Base-by-base conservation (phyloP, 2,888 invertebrate species). In the Aleiodes testaceus region DNA sequence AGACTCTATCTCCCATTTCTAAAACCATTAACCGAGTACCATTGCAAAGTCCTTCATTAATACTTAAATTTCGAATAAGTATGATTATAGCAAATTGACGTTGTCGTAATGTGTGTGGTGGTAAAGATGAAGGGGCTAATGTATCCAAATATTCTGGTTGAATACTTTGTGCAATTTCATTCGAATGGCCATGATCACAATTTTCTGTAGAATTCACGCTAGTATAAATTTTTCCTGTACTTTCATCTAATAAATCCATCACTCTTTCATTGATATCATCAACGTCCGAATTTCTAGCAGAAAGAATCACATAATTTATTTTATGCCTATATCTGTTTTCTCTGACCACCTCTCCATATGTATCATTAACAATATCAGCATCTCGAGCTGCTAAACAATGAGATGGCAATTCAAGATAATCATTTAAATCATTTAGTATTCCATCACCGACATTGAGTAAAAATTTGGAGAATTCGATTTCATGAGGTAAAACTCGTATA, bases 141-240 rank as follows among this genome's bases (percentile, higher is more conserved):
- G 55, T 55, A 55, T 55, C 30, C 5, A 55, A 55, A 30, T 72
- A 70, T 59, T 66, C 70, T 49, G 70, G 55, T 20, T 65, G 16
- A 11, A 66, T 1, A 55, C n/a, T 26, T 44, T n/a, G 22, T 1
- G 5, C 42, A 9, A 59, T n/a, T 26, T 70, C 22, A 9, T 20
- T 20, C 26, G 5, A 26, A 26, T 26, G 26, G 16, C 12, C 44
- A 44, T 20, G 5, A 12, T 70, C 45, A 14, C 42, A 49, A 26
- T 72, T 69, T 14, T 72, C 69, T 11, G 47, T 36, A 44, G 6
- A 69, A 63, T 72, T 30, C n/a, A 55, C 30, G 11, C 55, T 55
- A 3, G 64, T 72, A 52, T 69, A 72, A 1, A 70, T 12, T 47
- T 5, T 12, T 30, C 66, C 66, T 22, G n/a, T 70, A 7, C 4